These are phyloP conservation scores for Smutsia gigantea DNA, from an alignment of 2,797 vertebrate genomes.

Conservation along the genomic window DNA sequence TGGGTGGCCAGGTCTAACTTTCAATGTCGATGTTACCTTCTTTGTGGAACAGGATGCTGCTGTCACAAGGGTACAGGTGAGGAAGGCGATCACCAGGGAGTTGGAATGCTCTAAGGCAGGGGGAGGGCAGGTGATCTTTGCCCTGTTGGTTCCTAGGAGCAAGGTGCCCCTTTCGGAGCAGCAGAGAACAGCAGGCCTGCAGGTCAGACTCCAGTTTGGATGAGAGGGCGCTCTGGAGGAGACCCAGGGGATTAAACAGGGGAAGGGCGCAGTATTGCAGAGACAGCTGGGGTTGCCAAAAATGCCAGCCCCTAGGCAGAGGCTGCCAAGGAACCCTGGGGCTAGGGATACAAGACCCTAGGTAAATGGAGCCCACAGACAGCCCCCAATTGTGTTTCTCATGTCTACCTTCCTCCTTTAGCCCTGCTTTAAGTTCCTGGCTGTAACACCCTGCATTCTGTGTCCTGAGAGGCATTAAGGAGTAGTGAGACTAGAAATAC, in stretches of 20 bases:
- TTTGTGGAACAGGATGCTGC: neutral
- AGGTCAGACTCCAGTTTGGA: neutral
- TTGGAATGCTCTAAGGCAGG: neutral
- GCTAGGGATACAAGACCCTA: neutral
- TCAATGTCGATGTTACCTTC: neutral
- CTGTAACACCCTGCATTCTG: neutral
- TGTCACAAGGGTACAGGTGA: neutral
- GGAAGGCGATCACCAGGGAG: neutral
- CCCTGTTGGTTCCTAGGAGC: neutral
- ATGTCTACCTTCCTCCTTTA: neutral
- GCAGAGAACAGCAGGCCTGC: neutral
- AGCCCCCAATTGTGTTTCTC: neutral
- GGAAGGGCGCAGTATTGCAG: neutral
- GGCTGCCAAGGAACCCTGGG: neutral
- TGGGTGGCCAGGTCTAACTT: neutral
- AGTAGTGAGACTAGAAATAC: neutral
- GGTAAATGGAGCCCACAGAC: neutral
- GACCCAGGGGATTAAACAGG: no score
- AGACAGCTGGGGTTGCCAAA: neutral
- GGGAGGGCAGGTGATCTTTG: neutral
- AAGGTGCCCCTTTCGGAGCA: neutral
- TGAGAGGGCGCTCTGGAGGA: neutral
- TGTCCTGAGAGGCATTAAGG: neutral
- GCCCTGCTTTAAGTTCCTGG: neutral
- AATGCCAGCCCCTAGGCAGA: neutral